Percentiles rank a stretch among this genome's conserved stretches.
Conservation (phyloP, 1,140 invertebrate genomes). For the Tetramorium parvispinum region DNA sequence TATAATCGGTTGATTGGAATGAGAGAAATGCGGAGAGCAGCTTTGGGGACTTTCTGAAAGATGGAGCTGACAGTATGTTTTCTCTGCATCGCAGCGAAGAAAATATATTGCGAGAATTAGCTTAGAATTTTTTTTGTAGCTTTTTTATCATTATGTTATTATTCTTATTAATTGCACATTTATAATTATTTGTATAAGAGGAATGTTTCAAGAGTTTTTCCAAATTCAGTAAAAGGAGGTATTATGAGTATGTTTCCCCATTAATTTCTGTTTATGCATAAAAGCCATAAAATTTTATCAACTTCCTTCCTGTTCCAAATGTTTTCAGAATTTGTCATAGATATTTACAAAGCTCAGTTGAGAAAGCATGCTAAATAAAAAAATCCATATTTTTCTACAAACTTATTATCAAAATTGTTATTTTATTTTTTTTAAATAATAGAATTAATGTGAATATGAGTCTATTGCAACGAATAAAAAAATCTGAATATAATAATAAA, state of each 20-base stretch:
- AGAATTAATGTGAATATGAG: neutral
- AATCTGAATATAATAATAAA: neutral
- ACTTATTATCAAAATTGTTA: neutral
- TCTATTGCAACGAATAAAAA: neutral
- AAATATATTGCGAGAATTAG: neutral
- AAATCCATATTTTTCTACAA: neutral
- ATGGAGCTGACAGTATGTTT: neutral
- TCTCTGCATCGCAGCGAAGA: neutral
- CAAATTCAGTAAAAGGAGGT: neutral
- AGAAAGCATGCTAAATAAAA: neutral
- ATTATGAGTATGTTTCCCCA: neutral
- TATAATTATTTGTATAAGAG: neutral
- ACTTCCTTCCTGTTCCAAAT: neutral
- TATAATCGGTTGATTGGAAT: neutral
- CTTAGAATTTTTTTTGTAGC: neutral
- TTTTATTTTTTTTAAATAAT: neutral
- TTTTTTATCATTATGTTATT: neutral
- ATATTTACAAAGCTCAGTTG: neutral
- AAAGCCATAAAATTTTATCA: neutral
- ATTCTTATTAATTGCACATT: neutral
- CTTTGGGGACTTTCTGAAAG: neutral
- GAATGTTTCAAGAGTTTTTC: neutral
- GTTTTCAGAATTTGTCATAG: neutral
- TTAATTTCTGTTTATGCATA: neutral
- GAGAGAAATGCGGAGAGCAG: neutral